phyloP scores from a whole-genome alignment of 2,888 invertebrate species.

The Macrosiphum euphorbiae region DNA sequence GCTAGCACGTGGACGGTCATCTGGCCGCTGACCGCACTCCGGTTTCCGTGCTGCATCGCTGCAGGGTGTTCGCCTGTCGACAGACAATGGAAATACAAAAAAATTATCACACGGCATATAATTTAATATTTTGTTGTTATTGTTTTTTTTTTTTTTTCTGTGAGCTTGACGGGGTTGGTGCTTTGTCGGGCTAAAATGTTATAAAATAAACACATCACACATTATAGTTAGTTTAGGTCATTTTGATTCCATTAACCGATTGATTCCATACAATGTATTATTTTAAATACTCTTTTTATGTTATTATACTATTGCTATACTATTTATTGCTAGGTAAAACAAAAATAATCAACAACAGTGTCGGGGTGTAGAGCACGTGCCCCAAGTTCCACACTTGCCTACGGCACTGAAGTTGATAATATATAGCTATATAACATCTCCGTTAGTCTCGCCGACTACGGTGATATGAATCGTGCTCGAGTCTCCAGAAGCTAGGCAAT shows the following conservation, averaged over 20 bases:
- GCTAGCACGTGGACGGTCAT: conserved; percentile 66
- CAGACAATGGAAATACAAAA: background rate
- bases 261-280: background rate
- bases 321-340: background rate
- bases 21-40: conserved; percentile 69
- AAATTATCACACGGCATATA: background rate
- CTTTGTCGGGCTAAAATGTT: background rate
- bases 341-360: background rate
- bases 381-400: background rate
- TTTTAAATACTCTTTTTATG: background rate
- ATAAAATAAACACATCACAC: background rate
- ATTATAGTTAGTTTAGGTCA: background rate
- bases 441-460: background rate
- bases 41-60: conserved; percentile 79
- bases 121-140: background rate
- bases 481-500: background rate
- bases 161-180: background rate
- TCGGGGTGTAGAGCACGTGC: background rate
- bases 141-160: background rate
- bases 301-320: background rate
- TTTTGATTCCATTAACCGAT: background rate
- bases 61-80: conserved; percentile 82
- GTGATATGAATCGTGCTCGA: background rate
- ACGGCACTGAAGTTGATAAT: background rate
- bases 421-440: background rate